phyloP scores from a whole-genome alignment of 2,888 invertebrate genomes.

The Parascotia fuliginaria region DNA sequence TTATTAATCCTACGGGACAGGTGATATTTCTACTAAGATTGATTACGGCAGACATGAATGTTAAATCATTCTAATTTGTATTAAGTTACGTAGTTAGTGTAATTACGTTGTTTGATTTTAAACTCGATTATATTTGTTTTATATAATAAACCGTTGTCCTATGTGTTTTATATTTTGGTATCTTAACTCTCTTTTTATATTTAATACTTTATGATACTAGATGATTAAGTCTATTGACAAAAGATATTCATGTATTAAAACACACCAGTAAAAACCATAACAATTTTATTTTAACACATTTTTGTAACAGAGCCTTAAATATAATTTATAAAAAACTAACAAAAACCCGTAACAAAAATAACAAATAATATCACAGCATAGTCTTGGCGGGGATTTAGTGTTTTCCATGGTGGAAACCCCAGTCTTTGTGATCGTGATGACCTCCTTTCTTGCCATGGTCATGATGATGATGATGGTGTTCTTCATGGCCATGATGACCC shows the following conservation, averaged over 20 bases:
- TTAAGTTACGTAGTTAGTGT: too few relatives aligned
- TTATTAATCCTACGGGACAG: constrained; percentile 39
- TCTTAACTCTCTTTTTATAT: too few relatives aligned
- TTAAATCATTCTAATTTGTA: constrained; percentile 17
- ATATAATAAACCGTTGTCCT: too few relatives aligned
- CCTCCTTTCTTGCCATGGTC: constrained; percentile 82
- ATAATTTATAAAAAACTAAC: constrained; percentile 57
- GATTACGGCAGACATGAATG: constrained; percentile 30
- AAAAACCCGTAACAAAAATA: constrained; percentile 58
- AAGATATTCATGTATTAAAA: background rate
- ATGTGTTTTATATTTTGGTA: too few relatives aligned
- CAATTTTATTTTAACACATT: constrained; percentile 29
- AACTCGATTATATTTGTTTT: too few relatives aligned
- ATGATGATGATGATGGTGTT: constrained; percentile 78
- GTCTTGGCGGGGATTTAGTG: constrained; percentile 62
- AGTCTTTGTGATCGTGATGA: constrained; percentile 75
- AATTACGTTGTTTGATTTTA: too few relatives aligned
- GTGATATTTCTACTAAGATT: constrained; percentile 45
- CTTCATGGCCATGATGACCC: constrained; percentile 80
- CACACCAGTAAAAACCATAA: constrained; percentile 8
- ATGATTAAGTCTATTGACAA: too few relatives aligned
- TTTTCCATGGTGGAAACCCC: constrained; percentile 81
- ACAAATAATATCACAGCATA: constrained; percentile 70
- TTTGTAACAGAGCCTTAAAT: constrained; percentile 40
- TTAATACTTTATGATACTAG: too few relatives aligned